Evolutionary conservation across 2,888 invertebrate species (phyloP).

Genomic region (Acanthoscelides obtectus): DNA sequence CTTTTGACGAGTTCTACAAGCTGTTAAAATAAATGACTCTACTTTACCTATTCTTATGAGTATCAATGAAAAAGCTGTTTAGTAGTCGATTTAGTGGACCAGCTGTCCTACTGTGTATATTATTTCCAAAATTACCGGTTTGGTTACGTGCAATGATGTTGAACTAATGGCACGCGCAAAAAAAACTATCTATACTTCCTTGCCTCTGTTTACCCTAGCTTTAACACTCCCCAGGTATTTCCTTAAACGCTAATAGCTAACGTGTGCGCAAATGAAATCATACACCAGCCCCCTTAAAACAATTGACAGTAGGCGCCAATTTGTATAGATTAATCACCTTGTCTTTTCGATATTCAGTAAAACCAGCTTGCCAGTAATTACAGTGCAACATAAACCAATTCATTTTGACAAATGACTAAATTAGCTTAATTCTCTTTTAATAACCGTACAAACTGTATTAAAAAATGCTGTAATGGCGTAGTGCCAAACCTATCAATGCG

Average conservation of each 20-base stretch:
- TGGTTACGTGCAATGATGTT: no score
- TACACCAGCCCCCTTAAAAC: constrained; percentile 10
- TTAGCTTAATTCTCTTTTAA: constrained; percentile 37
- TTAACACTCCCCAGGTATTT: neutral
- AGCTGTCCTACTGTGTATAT: no score
- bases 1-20: no score
- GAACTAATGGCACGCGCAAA: neutral
- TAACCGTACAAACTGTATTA: constrained; percentile 20
- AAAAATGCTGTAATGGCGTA: neutral
- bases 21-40: no score
- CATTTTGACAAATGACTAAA: constrained; percentile 36
- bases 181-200: neutral
- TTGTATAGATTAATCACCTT: constrained; percentile 24
- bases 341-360: constrained; percentile 20
- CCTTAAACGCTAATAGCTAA: neutral
- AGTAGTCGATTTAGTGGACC: no score
- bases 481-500: neutral
- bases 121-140: no score
- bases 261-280: constrained; percentile 15
- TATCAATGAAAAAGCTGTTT: no score
- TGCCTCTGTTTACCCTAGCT: neutral
- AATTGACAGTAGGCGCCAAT: constrained; percentile 20
- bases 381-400: constrained; percentile 7
- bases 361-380: constrained; percentile 2
- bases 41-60: no score